These are phyloP conservation scores for Cyrtorhinus lividipennis DNA, from an alignment of 1,140 invertebrate genomes.

Conservation along the genomic window DNA sequence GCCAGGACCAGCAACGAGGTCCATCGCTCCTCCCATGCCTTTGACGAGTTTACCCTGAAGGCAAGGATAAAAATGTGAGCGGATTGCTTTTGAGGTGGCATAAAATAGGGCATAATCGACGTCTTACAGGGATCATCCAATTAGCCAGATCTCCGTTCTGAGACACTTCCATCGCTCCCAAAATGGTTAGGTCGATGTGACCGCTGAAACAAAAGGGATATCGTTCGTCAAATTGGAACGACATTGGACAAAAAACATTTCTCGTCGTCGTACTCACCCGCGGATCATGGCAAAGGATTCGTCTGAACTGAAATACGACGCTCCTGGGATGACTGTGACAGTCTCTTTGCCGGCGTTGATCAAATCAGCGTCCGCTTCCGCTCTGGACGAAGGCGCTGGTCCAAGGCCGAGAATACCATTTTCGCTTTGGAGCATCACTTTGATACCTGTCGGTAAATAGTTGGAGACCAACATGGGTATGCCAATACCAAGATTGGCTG, in stretches of 20 bases:
- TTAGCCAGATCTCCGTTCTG: constrained; percentile 95
- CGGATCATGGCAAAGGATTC: constrained; percentile 99
- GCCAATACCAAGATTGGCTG: constrained; percentile 84
- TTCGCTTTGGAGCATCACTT: constrained; percentile 84
- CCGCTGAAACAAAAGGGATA: constrained; percentile 54
- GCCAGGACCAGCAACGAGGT: constrained; percentile 72
- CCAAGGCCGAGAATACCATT: constrained; percentile 95
- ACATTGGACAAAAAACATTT: background rate
- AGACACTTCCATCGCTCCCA: constrained; percentile 97
- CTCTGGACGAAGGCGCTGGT: constrained; percentile 59
- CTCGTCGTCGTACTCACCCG: constrained; percentile 55
- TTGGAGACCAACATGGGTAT: constrained; percentile 94
- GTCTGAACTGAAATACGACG: constrained; percentile 88
- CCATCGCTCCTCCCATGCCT: constrained; percentile 99
- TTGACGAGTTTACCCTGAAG: constrained; percentile 84
- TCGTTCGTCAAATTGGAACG: background rate
- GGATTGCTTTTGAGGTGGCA: background rate
- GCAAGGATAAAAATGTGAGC: constrained; percentile 23
- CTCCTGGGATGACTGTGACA: constrained; percentile 78
- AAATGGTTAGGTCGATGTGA: constrained; percentile 87
- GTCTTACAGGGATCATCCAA: constrained; percentile 96
- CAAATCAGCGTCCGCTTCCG: constrained; percentile 82
- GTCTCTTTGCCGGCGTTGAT: constrained; percentile 99
- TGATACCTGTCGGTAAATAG: constrained; percentile 68
- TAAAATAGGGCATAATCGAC: background rate